Evolutionary conservation across 1,140 invertebrate genomes (phyloP).

Genomic region (Magallana gigas): DNA sequence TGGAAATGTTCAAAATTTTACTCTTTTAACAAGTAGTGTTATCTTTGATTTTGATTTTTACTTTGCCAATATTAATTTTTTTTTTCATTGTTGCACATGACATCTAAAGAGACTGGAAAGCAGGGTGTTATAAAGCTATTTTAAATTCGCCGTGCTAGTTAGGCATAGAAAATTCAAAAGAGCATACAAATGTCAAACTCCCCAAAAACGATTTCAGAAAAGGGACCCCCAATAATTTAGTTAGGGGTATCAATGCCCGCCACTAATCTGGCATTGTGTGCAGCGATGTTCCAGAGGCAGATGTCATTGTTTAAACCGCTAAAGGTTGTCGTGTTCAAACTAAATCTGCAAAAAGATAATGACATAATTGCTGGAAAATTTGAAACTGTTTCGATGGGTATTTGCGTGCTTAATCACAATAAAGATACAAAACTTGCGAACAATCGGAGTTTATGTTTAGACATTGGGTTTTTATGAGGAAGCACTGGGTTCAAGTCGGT

Average conservation of each 20-base stretch:
- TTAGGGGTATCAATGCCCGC: constrained; percentile 18
- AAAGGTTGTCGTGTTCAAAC: constrained; percentile 43
- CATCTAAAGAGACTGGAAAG: no score
- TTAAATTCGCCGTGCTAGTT: not conserved
- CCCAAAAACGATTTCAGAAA: not conserved
- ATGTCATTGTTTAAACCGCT: constrained; percentile 38
- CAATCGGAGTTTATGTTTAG: constrained; percentile 53
- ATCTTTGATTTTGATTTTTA: no score
- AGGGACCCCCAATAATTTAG: constrained; percentile 28
- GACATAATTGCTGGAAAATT: constrained; percentile 59
- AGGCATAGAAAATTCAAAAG: not conserved
- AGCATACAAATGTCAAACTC: constrained; percentile 24
- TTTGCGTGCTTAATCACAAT: constrained; percentile 60
- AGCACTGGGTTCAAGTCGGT: constrained; percentile 54
- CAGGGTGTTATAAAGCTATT: no score
- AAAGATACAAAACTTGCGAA: constrained; percentile 47
- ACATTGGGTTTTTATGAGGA: constrained; percentile 55
- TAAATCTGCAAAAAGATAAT: constrained; percentile 50
- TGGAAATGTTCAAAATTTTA: no score
- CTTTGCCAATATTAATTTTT: no score
- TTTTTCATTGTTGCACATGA: no score
- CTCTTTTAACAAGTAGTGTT: no score
- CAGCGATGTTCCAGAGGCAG: constrained; percentile 30
- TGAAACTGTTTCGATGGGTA: constrained; percentile 58
- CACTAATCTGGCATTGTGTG: constrained; percentile 20